Base-by-base conservation (phyloP, 64 coral and sea anemone genomes). In the Pocillopora verrucosa region DNA sequence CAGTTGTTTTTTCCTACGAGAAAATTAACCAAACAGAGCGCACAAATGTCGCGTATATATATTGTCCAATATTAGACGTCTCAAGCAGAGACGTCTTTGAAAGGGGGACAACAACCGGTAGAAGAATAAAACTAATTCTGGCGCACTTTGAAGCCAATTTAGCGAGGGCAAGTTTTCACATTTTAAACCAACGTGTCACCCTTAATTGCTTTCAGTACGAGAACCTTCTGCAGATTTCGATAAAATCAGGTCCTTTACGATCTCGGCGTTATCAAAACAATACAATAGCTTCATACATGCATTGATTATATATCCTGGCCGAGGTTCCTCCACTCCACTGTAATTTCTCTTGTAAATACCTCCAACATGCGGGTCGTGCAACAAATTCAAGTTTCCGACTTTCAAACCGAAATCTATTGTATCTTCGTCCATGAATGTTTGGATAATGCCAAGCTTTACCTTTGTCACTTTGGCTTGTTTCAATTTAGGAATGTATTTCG, bases 251-350 rank as follows among this genome's bases (percentile, higher is more conserved):
- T 34, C 35, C 67, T 67, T 83, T 15, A 83, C 34, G 72, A 77
- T 13, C 34, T 72, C 36, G 16, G 93, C 93, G 34, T 94, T 94
- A 56, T 90, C 67, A 14, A 64, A 59, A 11, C 93, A 94, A 60
- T 75, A 94, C 3, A 94, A 59, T 20, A 94, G 74, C 59, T 94
- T 94, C 83, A 94, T 94, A 22, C 93, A 94, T 5, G 93, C 82
- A 76, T 94, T 94, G 10, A 94, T 84, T 12, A 94, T 77, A 56
- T 87, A 94, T 2, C 93, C 82, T 51, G 93, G 88, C 24, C 76
- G 26, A 24, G 87, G 75, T 11, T 61, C 26, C 20, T 94, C 93
- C 9, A 94, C 89, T 36, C 93, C 93, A 81, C 93, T 94, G 77
- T 91, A 94, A 58, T 91, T 78, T 14, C 93, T 61, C 11, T 82